These are phyloP conservation scores for Iguana delicatissima DNA, from an alignment of 2,797 vertebrate species.

Conservation along the genomic window DNA sequence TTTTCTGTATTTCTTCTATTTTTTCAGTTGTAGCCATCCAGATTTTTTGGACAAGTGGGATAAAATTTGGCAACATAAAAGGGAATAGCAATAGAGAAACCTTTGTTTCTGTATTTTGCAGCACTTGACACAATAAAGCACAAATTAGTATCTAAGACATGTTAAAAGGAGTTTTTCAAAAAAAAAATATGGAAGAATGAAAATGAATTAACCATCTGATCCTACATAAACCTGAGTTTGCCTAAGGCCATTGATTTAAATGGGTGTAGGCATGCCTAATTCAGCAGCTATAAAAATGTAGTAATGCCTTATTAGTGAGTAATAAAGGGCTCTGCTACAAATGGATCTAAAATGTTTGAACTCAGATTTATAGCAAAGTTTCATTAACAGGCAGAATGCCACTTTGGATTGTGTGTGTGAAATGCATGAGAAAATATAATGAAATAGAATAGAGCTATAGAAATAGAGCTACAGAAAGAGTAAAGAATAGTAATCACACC, in stretches of 20 bases:
- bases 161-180: neutral
- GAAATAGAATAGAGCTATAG: neutral
- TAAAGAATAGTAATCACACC: neutral
- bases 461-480: neutral
- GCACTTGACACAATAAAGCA: neutral
- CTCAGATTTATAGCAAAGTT: neutral
- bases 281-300: neutral
- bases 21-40: neutral
- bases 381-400: neutral
- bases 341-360: neutral
- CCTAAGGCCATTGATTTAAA: neutral
- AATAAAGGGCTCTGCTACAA: neutral
- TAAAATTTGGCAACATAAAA: constrained; percentile 1
- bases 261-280: neutral
- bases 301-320: constrained; percentile 8
- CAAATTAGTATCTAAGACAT: neutral
- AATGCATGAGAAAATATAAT: neutral
- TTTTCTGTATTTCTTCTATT: neutral
- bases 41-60: neutral
- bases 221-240: neutral
- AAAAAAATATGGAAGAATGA: neutral
- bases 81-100: neutral
- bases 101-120: neutral
- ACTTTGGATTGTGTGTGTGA: neutral
- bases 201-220: neutral